Evolutionary conservation across 2,797 vertebrate species (phyloP).

Genomic region (Peromyscus attwateri): DNA sequence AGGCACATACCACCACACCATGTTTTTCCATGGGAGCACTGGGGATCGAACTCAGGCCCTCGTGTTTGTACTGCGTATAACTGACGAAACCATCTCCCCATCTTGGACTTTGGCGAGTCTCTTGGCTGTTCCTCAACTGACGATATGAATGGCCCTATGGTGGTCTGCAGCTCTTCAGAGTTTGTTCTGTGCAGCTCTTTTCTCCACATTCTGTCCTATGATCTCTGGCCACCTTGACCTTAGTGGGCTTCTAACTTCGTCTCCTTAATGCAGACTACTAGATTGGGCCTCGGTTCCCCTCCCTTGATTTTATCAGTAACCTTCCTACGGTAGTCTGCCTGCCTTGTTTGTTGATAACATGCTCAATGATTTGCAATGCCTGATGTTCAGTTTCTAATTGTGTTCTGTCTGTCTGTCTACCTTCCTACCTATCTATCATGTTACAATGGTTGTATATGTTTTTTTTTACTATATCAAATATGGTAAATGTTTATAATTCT

Average conservation of each 20-base stretch:
- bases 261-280: background rate
- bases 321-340: background rate
- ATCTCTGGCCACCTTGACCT: background rate
- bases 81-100: background rate
- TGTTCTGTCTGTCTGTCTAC: background rate
- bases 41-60: background rate
- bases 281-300: background rate
- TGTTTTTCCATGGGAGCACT: background rate
- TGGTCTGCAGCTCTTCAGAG: background rate
- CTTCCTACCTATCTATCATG: background rate
- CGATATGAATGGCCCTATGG: background rate
- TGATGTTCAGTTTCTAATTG: background rate
- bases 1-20: background rate
- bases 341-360: background rate
- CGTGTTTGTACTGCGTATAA: background rate
- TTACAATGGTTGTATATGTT: background rate
- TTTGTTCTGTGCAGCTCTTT: background rate
- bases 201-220: background rate
- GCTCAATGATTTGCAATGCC: background rate
- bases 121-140: background rate
- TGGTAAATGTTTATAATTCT: background rate
- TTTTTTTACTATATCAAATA: conserved; percentile 15
- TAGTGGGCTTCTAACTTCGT: background rate
- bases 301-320: background rate
- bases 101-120: background rate